These are phyloP conservation scores for Arbacia lixula DNA, from an alignment of 53 echinoderm and acorn worm species.

Conservation along the genomic window DNA sequence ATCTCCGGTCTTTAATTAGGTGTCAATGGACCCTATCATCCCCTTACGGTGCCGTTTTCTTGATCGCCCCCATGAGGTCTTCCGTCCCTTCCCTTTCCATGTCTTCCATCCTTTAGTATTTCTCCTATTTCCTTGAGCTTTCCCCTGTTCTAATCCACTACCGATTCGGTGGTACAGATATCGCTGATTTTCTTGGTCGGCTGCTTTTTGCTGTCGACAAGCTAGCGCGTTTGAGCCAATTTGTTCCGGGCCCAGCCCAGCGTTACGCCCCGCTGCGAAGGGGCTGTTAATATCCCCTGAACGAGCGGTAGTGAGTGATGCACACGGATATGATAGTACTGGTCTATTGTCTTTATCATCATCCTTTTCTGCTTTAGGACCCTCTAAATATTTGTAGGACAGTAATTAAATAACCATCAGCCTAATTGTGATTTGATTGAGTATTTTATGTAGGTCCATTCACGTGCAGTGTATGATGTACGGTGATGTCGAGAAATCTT, in stretches of 20 bases:
- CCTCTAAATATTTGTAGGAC: no score
- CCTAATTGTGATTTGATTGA: no score
- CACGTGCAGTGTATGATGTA: no score
- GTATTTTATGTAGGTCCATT: no score
- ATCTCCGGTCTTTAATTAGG: slow-evolving; percentile 52
- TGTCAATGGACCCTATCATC: slow-evolving; percentile 45
- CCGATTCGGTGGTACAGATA: neutral
- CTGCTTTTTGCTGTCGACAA: neutral
- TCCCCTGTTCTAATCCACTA: neutral
- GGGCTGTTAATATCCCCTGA: slow-evolving; percentile 14
- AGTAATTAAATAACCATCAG: no score
- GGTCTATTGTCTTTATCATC: no score
- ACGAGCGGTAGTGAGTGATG: slow-evolving; percentile 23
- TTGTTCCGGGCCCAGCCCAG: slow-evolving; percentile 2
- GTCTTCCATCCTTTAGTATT: slow-evolving; percentile 1
- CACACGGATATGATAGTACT: no score
- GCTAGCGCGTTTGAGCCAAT: slow-evolving; percentile 20
- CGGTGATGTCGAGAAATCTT: no score
- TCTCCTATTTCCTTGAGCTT: neutral
- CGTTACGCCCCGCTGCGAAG: neutral
- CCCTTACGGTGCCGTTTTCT: slow-evolving; percentile 35
- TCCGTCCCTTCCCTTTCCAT: slow-evolving; percentile 4
- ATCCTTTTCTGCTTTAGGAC: no score
- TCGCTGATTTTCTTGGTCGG: neutral
- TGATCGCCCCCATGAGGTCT: slow-evolving; percentile 38